Evolutionary conservation across 92 coral and sea anemone genomes (phyloP).

Genomic region (Paragorgia papillata): DNA sequence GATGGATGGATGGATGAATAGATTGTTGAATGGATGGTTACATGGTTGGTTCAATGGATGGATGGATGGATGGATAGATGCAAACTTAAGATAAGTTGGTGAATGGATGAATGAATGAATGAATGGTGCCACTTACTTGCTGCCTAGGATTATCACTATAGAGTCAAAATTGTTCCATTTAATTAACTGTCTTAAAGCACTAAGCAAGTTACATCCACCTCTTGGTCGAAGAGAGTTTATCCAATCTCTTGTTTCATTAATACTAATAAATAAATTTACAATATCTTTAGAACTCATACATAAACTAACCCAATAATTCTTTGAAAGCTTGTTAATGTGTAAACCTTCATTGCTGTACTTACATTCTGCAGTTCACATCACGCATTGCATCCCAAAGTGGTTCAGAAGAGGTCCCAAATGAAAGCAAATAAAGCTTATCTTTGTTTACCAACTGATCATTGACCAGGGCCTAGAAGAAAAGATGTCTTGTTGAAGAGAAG

Average conservation of each 20-base stretch:
- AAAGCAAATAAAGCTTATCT: constrained; percentile 77
- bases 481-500: no score
- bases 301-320: no score
- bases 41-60: no score
- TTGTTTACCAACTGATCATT: constrained; percentile 89
- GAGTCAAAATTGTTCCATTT: constrained; percentile 91
- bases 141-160: constrained; percentile 88
- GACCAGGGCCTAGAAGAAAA: constrained; percentile 67
- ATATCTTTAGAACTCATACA: no score
- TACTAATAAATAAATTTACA: no score
- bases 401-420: constrained; percentile 84
- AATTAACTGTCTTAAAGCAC: constrained; percentile 82
- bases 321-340: no score
- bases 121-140: constrained; percentile 85
- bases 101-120: no score
- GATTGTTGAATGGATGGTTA: no score
- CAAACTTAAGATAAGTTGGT: no score
- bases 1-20: no score
- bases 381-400: constrained; percentile 89
- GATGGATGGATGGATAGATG: no score
- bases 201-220: constrained; percentile 94
- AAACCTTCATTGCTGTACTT: no score
- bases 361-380: constrained; percentile 96
- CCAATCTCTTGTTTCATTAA: constrained; percentile 90
- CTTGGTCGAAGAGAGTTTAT: constrained; percentile 72